Conservation (phyloP, 2,113 vertebrate genomes). For the Ctenomys sociabilis region DNA sequence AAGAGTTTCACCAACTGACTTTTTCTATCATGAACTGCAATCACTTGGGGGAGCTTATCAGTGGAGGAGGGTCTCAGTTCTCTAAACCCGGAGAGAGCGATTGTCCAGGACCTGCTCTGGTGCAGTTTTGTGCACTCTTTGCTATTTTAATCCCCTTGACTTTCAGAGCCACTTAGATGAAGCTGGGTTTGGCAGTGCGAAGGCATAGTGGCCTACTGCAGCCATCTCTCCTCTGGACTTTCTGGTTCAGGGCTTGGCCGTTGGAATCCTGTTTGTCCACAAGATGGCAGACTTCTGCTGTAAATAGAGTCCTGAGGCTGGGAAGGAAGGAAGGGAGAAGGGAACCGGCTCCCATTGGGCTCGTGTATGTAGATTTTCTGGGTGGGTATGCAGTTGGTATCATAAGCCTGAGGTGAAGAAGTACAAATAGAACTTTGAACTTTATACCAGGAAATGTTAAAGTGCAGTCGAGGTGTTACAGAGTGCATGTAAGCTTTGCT, state of each 20-base stretch:
- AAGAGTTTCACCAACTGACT: neutral
- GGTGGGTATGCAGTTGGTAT: neutral
- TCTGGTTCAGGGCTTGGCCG: neutral
- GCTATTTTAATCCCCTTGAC: neutral
- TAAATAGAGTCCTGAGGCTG: rapidly evolving
- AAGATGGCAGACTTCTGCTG: constrained; percentile 60
- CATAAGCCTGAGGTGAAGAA: neutral
- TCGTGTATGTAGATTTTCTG: neutral
- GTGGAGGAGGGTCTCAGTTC: neutral
- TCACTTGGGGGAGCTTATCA: neutral
- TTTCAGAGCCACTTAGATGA: neutral
- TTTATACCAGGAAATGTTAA: constrained; percentile 57
- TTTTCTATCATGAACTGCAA: neutral
- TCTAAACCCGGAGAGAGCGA: neutral
- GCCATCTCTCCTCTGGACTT: neutral
- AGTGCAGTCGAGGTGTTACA: neutral
- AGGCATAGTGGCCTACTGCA: neutral
- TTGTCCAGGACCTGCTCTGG: neutral
- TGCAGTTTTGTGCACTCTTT: neutral
- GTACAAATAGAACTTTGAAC: constrained; percentile 63
- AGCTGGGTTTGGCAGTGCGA: neutral
- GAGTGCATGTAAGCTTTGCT: neutral
- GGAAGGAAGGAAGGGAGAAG: rapidly evolving
- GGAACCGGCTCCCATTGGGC: rapidly evolving
- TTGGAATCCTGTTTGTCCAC: constrained; percentile 46